A percentile compares a stretch with the other conserved stretches of the same genome.
Conservation (phyloP, 1,140 invertebrate genomes). For the Eriocheir sinensis region DNA sequence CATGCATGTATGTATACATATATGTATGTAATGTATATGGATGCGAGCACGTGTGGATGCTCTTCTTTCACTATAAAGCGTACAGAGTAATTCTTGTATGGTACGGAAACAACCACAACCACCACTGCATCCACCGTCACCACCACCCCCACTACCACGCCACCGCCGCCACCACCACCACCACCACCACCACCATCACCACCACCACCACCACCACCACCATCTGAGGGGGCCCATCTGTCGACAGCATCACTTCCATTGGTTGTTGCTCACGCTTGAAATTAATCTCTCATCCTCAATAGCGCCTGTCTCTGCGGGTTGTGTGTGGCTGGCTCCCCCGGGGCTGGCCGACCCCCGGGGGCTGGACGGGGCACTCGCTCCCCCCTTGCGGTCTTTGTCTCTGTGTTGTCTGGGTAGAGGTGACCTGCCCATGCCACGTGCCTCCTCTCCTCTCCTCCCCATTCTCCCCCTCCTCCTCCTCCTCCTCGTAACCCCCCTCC, state of each 20-base stretch:
- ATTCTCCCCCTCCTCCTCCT: neutral
- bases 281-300: constrained; percentile 73
- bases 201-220: constrained; percentile 50
- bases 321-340: neutral
- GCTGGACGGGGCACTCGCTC: neutral
- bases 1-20: too few species aligned
- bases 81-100: too few species aligned
- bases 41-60: too few species aligned
- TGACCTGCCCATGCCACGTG: constrained; percentile 20
- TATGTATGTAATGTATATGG: too few species aligned
- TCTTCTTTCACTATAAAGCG: too few species aligned
- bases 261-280: constrained; percentile 67
- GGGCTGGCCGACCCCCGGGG: neutral
- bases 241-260: constrained; percentile 67
- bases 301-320: constrained; percentile 57
- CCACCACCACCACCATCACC: constrained; percentile 44
- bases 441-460: neutral
- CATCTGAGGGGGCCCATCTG: constrained; percentile 49
- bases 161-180: constrained; percentile 37
- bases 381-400: constrained; percentile 24
- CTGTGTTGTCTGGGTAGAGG: constrained; percentile 43
- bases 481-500: neutral
- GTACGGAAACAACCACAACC: neutral
- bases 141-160: constrained; percentile 2
- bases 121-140: neutral